Base-by-base conservation (phyloP, 1,140 invertebrate species). In the Anastatus disparis region DNA sequence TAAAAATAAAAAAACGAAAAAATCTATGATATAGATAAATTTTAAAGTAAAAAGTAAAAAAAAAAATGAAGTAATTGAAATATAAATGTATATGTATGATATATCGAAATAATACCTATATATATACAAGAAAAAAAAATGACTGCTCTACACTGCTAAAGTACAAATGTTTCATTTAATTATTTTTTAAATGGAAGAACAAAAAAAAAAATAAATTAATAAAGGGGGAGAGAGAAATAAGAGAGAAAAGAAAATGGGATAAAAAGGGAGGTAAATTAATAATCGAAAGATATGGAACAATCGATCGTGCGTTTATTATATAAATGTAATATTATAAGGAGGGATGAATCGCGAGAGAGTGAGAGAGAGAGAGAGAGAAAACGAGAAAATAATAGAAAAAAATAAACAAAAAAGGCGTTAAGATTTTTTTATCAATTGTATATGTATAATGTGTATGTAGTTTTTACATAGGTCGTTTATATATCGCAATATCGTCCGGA, bases 131-230 rank as follows among this genome's bases (percentile, higher is more conserved):
- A n/a, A n/a, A n/a, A n/a, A n/a, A n/a, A n/a, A 83, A 84, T 77
- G 83, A 85, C 83, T 85, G 84, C 84, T 85, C 84, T 85, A 85
- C 83, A 85, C 84, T 85, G 84, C 82, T 85, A 84, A 84, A 85
- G 84, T 85, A 85, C 84, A 85, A 85, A 85, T 84, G 80, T 84
- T 85, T 84, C 82, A 79, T 83, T 84, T 84, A 83, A 82, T 83
- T 85, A 81, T 80, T 83, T 81, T 84, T 77, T 79, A 78, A 76
- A 78, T 62, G 42, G 29, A 70, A 72, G 71, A 27, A n/a, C n/a
- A n/a, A n/a, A n/a, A n/a, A n/a, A n/a, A n/a, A n/a, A n/a, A n/a
- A n/a, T n/a, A 35, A 35, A 35, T 35, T 35, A 10, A 35, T 35
- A 10, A 35, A 35, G 59, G 24, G 59, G 42, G 38, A 48, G 66